Evolutionary conservation across 2,797 vertebrate species (phyloP).

Genomic region (Neomorphus geoffroyi): DNA sequence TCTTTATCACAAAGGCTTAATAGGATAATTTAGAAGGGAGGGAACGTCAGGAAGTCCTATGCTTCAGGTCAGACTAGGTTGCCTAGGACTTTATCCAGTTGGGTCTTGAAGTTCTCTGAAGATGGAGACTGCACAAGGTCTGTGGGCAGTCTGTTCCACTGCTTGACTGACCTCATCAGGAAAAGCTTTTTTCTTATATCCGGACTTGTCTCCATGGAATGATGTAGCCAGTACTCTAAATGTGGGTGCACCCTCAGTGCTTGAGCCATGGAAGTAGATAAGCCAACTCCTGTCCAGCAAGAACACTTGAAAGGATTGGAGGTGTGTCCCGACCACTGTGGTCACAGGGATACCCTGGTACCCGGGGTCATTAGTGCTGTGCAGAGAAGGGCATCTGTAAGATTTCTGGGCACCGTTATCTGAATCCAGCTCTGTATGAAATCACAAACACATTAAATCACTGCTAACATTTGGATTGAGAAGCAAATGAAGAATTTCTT

Average conservation of each 20-base stretch:
- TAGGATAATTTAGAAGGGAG: neutral
- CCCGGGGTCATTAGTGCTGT: neutral
- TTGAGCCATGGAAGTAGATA: neutral
- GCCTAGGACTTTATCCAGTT: neutral
- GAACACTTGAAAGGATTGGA: neutral
- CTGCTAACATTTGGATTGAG: neutral
- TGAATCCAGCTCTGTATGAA: neutral
- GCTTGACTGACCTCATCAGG: neutral
- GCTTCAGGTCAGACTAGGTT: neutral
- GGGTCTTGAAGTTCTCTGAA: neutral
- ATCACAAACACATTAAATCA: neutral
- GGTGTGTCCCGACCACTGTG: neutral
- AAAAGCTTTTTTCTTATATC: neutral
- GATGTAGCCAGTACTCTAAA: neutral
- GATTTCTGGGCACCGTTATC: neutral
- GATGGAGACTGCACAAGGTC: neutral
- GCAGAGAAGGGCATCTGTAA: neutral
- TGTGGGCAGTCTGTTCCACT: neutral
- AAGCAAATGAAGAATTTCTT: neutral
- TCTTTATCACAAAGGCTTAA: neutral
- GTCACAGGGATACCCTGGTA: neutral
- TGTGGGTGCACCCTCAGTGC: neutral
- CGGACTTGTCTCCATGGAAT: neutral
- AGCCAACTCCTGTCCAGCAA: neutral
- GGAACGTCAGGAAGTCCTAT: neutral